A percentile compares a stretch with the other conserved stretches of the same genome.
Evolutionary conservation across 2,113 vertebrate genomes (phyloP).

Genomic region (Rhipidura dahli): DNA sequence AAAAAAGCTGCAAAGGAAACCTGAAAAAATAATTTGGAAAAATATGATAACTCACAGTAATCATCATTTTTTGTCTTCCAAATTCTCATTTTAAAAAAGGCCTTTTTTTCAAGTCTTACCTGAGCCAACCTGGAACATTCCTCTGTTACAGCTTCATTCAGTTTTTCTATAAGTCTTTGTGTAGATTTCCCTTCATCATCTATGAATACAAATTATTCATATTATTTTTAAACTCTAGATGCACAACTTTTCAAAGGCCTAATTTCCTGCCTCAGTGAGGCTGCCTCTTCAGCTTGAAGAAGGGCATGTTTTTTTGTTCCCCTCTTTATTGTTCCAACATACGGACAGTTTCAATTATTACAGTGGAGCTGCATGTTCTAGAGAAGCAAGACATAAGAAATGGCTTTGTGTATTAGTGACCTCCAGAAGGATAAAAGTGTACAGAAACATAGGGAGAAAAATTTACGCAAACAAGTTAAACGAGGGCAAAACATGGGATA

Average conservation of each 20-base stretch:
- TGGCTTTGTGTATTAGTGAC: neutral
- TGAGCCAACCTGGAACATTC: conserved; percentile 78
- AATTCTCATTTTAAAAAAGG: neutral
- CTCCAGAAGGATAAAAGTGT: neutral
- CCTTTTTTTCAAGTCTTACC: conserved; percentile 53
- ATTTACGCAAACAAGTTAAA: neutral
- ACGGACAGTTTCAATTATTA: neutral
- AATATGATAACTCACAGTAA: neutral
- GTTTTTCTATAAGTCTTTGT: conserved; percentile 71
- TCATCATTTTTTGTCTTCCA: neutral
- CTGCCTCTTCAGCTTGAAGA: neutral
- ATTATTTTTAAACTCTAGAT: neutral
- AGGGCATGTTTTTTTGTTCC: neutral
- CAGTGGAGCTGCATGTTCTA: neutral
- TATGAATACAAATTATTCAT: conserved; percentile 26
- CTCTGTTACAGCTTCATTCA: conserved; percentile 77
- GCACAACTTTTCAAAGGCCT: neutral
- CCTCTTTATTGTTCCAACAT: neutral
- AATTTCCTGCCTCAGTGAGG: neutral
- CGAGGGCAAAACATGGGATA: neutral
- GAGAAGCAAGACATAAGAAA: neutral
- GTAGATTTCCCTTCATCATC: conserved; percentile 66
- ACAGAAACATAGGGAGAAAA: neutral
- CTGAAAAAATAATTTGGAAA: neutral
- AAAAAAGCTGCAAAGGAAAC: neutral